These are phyloP conservation scores for Melanotus villosus DNA, from an alignment of 2,888 invertebrate species.

Conservation along the genomic window DNA sequence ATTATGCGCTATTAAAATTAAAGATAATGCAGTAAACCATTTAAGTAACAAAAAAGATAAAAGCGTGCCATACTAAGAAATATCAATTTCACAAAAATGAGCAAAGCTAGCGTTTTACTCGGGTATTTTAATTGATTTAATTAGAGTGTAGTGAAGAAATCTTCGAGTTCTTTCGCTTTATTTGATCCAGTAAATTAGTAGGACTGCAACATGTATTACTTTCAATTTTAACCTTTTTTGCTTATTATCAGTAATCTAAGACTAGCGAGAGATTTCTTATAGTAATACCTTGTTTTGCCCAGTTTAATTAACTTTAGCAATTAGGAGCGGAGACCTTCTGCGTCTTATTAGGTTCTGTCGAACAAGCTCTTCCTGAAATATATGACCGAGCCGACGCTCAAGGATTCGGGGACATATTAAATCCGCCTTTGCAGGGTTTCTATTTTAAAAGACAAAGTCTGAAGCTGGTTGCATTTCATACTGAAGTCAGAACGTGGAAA, in stretches of 20 bases:
- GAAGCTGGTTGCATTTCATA: conserved; percentile 2
- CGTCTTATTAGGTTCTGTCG: conserved; percentile 31
- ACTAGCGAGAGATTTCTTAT: not conserved
- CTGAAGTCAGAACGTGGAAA: not conserved
- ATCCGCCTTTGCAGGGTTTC: conserved; percentile 16
- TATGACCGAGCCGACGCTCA: conserved; percentile 13
- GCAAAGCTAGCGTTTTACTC: too few species aligned
- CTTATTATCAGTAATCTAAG: not conserved
- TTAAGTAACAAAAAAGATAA: too few species aligned
- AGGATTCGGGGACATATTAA: conserved; percentile 28
- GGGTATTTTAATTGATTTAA: too few species aligned
- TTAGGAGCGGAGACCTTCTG: conserved; percentile 12
- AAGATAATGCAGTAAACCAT: too few species aligned
- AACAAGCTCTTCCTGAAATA: conserved; percentile 28
- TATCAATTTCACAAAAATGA: too few species aligned
- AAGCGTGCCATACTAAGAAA: too few species aligned
- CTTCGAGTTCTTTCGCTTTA: too few species aligned
- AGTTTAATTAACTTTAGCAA: conserved; percentile 32
- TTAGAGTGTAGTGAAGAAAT: too few species aligned
- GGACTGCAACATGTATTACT: too few species aligned
- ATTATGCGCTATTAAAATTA: too few species aligned
- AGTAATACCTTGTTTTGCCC: conserved; percentile 17
- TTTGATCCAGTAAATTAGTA: too few species aligned
- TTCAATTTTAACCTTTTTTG: not conserved
- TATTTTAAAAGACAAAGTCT: conserved; percentile 20